phyloP scores from a whole-genome alignment of 2,113 vertebrate genomes.

The Ivindomyrus marchei region DNA sequence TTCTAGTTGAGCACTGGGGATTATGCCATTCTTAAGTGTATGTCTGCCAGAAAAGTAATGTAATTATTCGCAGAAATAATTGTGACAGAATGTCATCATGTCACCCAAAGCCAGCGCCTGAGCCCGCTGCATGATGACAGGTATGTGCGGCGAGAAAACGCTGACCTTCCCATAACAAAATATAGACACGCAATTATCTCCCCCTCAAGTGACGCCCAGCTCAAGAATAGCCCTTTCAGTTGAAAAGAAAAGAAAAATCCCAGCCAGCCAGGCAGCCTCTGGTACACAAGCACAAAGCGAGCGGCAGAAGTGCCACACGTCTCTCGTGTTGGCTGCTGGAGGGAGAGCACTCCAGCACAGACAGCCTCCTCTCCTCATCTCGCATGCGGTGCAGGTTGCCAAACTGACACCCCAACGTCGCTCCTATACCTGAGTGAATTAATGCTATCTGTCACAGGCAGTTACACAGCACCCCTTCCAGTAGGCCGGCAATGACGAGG shows the following conservation, averaged over 20 bases:
- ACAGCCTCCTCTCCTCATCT: constrained; percentile 14
- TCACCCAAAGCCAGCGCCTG: neutral
- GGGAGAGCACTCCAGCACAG: constrained; percentile 1
- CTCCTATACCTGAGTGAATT: constrained; percentile 51
- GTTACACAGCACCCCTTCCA: constrained; percentile 43
- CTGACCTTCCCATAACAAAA: constrained; percentile 12
- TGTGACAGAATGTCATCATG: constrained; percentile 3
- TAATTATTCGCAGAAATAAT: constrained; percentile 10
- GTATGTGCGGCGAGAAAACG: neutral
- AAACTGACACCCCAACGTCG: constrained; percentile 29
- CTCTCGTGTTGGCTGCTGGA: neutral
- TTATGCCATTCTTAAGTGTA: neutral
- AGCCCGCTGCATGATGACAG: neutral
- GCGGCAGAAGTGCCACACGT: neutral
- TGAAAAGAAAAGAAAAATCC: neutral
- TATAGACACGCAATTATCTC: constrained; percentile 17
- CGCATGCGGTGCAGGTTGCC: constrained; percentile 33
- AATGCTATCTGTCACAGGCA: constrained; percentile 52
- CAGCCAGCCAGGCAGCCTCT: neutral
- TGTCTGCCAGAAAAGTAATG: neutral
- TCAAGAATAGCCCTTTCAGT: neutral
- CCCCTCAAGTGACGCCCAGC: constrained; percentile 11
- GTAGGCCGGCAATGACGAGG: constrained; percentile 51
- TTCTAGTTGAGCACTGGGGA: neutral
- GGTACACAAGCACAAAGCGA: neutral